A percentile compares a stretch with the other conserved stretches of the same genome.
phyloP scores from a whole-genome alignment of 2,888 invertebrate genomes.

The Apoda limacodes region DNA sequence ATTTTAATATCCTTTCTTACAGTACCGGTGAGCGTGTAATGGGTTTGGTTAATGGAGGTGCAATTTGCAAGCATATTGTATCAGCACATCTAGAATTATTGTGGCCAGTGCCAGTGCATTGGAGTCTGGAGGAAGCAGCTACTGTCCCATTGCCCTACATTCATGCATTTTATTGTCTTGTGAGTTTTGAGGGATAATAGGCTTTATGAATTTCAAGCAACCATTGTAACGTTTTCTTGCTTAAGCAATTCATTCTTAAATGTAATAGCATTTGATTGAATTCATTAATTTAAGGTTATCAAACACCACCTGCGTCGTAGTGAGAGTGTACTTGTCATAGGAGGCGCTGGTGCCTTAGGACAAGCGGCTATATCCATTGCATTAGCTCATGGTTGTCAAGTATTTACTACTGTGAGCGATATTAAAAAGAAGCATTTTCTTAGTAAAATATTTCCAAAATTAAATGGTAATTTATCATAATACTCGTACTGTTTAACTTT shows the following conservation, averaged over 20 bases:
- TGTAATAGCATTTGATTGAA: too few relatives aligned
- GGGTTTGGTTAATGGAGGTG: constrained; percentile 68
- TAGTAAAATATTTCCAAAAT: constrained; percentile 26
- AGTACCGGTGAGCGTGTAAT: constrained; percentile 68
- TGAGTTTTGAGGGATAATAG: constrained; percentile 20
- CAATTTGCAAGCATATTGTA: constrained; percentile 64
- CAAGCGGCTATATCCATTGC: constrained; percentile 25
- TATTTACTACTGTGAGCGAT: constrained; percentile 34
- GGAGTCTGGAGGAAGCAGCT: constrained; percentile 79
- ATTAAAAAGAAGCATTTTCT: constrained; percentile 28
- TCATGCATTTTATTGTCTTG: constrained; percentile 51
- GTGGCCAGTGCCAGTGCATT: constrained; percentile 77
- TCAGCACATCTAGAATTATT: constrained; percentile 52
- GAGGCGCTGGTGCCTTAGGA: constrained; percentile 17
- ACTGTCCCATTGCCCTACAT: constrained; percentile 81
- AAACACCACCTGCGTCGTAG: constrained; percentile 17
- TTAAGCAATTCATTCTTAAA: too few relatives aligned
- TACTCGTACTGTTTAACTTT: neutral
- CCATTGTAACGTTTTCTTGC: neutral
- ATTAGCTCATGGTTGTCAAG: constrained; percentile 21
- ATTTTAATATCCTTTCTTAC: neutral
- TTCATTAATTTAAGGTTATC: constrained; percentile 23
- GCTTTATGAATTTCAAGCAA: neutral
- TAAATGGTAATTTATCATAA: constrained; percentile 27
- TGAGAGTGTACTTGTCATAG: constrained; percentile 11